These are phyloP conservation scores for Goniozus legneri DNA, from an alignment of 1,140 invertebrate genomes.

Conservation along the genomic window DNA sequence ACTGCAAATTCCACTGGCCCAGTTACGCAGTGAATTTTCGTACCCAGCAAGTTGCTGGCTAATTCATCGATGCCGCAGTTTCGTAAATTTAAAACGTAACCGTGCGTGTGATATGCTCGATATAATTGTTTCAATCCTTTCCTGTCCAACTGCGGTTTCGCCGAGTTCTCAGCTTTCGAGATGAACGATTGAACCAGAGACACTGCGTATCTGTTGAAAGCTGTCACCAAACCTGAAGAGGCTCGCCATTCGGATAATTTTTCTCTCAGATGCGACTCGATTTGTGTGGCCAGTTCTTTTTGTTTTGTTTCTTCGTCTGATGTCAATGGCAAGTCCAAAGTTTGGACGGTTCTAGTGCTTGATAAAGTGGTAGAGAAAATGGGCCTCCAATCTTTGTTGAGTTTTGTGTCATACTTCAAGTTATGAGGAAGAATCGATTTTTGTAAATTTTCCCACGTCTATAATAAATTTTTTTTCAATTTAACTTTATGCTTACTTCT, in stretches of 20 bases:
- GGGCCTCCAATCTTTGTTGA: slow-evolving; percentile 43
- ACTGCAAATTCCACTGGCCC: slow-evolving; percentile 49
- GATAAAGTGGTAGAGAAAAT: slow-evolving; percentile 15
- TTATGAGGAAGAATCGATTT: slow-evolving; percentile 35
- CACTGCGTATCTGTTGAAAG: slow-evolving; percentile 45
- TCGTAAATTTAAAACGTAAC: slow-evolving; percentile 43
- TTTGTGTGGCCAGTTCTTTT: slow-evolving; percentile 18
- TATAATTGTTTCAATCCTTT: slow-evolving; percentile 43
- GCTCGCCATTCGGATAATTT: slow-evolving; percentile 39
- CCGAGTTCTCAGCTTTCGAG: slow-evolving; percentile 21
- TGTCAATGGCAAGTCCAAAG: slow-evolving; percentile 28
- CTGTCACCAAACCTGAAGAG: slow-evolving; percentile 34
- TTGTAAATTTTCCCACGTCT: slow-evolving; percentile 51
- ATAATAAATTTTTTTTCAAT: slow-evolving; percentile 1
- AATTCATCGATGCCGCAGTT: slow-evolving; percentile 36
- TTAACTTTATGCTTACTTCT: neutral
- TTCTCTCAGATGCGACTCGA: slow-evolving; percentile 39
- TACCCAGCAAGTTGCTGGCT: slow-evolving; percentile 33
- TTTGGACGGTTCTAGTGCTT: slow-evolving; percentile 29
- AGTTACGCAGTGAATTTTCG: slow-evolving; percentile 39
- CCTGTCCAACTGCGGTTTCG: slow-evolving; percentile 36
- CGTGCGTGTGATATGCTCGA: slow-evolving; percentile 44
- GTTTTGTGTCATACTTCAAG: slow-evolving; percentile 39
- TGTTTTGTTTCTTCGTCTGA: slow-evolving; percentile 20
- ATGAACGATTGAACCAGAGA: slow-evolving; percentile 35